Evolutionary conservation across 2,113 vertebrate species (phyloP).

Genomic region (Leptobrachium leishanense): DNA sequence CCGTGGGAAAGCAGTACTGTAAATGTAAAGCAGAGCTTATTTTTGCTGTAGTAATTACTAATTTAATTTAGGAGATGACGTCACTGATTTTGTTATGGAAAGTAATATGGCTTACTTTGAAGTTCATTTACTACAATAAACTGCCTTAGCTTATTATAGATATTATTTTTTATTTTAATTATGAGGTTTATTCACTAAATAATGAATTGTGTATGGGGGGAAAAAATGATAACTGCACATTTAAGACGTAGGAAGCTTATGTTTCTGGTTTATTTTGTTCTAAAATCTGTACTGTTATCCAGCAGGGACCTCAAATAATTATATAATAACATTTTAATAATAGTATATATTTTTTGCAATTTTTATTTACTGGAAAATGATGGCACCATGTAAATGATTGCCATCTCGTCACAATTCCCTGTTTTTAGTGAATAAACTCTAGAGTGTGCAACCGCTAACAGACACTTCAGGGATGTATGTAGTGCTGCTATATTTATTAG

Average conservation of each 20-base stretch:
- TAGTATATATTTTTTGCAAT: background rate
- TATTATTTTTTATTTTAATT: background rate
- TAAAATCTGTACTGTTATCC: too few relatives aligned
- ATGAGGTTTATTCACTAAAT: too few relatives aligned
- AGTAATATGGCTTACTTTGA: background rate
- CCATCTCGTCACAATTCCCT: too few relatives aligned
- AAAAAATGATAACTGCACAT: too few relatives aligned
- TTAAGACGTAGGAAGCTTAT: too few relatives aligned
- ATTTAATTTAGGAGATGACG: background rate
- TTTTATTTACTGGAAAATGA: background rate
- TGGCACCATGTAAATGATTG: too few relatives aligned
- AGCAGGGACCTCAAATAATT: too few relatives aligned
- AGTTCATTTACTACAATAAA: background rate
- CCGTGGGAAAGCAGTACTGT: background rate
- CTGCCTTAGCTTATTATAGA: background rate
- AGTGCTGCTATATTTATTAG: constrained; percentile 3
- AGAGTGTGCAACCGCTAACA: too few relatives aligned
- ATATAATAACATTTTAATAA: too few relatives aligned
- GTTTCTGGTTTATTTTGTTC: too few relatives aligned
- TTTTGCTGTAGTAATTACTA: constrained; percentile 1
- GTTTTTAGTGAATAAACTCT: too few relatives aligned
- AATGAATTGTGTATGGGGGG: too few relatives aligned
- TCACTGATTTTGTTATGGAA: background rate
- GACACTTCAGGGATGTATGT: background rate
- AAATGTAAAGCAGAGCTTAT: background rate